Conservation (phyloP, 2,113 vertebrate genomes). For the Neodon shergylaensis region DNA sequence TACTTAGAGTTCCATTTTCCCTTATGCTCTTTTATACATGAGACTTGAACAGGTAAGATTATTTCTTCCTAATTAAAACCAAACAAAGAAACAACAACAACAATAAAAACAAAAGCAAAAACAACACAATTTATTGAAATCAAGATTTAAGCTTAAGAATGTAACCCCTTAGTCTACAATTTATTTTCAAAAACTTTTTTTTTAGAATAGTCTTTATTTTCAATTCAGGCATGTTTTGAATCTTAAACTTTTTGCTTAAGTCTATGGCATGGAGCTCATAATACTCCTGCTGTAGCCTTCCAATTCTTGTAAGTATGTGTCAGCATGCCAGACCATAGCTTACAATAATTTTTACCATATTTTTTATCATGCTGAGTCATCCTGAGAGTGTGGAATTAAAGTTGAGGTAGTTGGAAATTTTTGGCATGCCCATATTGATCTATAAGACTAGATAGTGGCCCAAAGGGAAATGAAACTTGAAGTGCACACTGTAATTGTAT, state of each 20-base stretch:
- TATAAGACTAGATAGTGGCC: neutral
- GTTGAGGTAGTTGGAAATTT: fast-evolving
- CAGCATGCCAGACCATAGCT: neutral
- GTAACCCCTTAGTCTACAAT: neutral
- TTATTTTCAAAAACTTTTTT: neutral
- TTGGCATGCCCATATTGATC: fast-evolving
- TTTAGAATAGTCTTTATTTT: neutral
- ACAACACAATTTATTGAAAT: neutral
- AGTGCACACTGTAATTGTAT: neutral
- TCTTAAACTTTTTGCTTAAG: neutral
- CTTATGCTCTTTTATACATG: neutral
- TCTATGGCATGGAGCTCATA: neutral
- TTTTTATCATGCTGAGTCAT: fast-evolving
- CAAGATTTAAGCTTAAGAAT: too few relatives aligned
- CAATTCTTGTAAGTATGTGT: neutral
- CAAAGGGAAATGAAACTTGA: neutral
- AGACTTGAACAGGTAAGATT: neutral
- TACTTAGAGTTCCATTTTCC: neutral
- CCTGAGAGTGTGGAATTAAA: neutral
- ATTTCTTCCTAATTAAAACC: neutral
- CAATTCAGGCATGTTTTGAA: neutral
- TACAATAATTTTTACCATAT: neutral
- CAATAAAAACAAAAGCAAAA: neutral
- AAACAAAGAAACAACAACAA: neutral
- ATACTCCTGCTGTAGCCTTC: neutral